Evolutionary conservation across 2,888 invertebrate genomes (phyloP), one percentile per base, ranked within the genome.

Genomic region (Chesias legatella): DNA sequence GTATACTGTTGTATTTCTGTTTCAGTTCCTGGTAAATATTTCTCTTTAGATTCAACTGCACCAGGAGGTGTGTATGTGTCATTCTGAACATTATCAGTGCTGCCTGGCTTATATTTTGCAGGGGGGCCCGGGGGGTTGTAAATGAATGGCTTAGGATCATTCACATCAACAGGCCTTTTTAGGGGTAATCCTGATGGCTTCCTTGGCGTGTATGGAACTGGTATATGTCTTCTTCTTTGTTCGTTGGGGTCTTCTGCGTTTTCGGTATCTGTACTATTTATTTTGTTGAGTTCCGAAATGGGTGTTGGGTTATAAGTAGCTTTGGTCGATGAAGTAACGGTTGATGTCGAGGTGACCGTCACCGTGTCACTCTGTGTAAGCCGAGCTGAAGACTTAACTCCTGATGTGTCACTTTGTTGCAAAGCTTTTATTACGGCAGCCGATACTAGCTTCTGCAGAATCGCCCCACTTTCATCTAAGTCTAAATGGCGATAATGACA

Each of bases 401-500:
- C 63, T 25, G 73, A 63, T 28, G 56, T 53, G 37, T 81, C 90
- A 65, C 60, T 89, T 63, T 65, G 90, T 76, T 65, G 90, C 57
- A 91, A 86, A 62, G 88, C 92, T 80, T 88, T 92, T 73, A 78
- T 91, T 46, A 85, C 92, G 51, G 91, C 90, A 55, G 90, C 91
- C 21, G 91, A 90, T 28, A 91, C 90, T 48, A 91, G 69, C 67
- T 90, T 89, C 56, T 90, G 89, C 48, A 91, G 65, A 54, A 89
- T 89, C 47, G 86, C 84, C 50, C 86, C 79, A 77, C 82, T 81
- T 60, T 89, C 80, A 46, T 94, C 94, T 88, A 92, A 93, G 67
- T 91, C 93, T 56, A 91, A 90, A 80, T 98, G 98, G 68, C 94
- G 93, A 79, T 95, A 98, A 84, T 97, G 97, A 84, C 98, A 98